Conservation (phyloP, 2,888 invertebrate species). For the Pseudococcus jackbeardsleyi region DNA sequence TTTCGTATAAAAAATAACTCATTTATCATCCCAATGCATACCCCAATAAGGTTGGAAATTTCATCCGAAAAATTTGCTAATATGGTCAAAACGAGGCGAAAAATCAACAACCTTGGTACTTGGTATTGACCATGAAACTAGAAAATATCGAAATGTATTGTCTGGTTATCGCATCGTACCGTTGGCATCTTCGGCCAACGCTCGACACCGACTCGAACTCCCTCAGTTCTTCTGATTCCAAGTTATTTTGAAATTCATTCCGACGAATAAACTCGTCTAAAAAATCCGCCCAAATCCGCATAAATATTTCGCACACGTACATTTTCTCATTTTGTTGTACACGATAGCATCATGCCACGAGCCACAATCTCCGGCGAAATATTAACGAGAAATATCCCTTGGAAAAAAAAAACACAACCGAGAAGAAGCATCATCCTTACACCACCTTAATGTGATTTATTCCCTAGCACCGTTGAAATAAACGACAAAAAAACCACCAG, state of each 20-base stretch:
- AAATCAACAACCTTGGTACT: not conserved
- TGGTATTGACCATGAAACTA: not conserved
- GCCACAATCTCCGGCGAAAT: not conserved
- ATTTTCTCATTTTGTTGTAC: conserved; percentile 6
- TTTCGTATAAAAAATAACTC: not conserved
- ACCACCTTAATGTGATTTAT: not conserved
- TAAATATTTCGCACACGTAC: conserved; percentile 39
- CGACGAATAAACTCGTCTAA: not conserved
- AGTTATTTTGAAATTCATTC: not conserved
- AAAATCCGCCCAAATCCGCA: conserved; percentile 25
- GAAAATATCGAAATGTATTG: not conserved
- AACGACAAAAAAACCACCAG: not conserved
- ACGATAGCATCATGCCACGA: conserved; percentile 18
- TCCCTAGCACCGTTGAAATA: not conserved
- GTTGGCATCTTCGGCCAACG: not conserved
- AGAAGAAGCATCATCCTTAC: not conserved
- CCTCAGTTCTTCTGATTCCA: not conserved
- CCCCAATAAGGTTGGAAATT: not conserved
- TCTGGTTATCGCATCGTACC: not conserved
- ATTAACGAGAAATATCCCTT: not conserved
- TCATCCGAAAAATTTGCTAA: not conserved
- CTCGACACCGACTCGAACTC: not conserved
- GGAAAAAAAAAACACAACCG: not conserved
- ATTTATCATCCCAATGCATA: no score
- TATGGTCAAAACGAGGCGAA: not conserved